Conservation (phyloP, 1,140 invertebrate species). For the Nasonia vitripennis region DNA sequence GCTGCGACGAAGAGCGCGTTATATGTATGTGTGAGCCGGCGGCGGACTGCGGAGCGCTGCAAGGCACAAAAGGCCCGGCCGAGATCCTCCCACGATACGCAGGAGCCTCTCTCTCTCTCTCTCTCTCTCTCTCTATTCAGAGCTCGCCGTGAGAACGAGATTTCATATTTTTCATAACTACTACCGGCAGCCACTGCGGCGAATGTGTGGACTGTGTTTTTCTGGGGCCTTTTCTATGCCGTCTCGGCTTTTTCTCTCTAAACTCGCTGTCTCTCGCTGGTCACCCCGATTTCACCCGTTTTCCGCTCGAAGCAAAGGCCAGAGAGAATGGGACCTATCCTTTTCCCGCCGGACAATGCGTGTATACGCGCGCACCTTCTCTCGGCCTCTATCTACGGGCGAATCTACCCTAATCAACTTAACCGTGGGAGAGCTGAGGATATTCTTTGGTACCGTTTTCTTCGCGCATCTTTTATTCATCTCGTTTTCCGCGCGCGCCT, state of each 20-base stretch:
- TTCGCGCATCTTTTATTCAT: not conserved
- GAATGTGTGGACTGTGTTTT: constrained; percentile 55
- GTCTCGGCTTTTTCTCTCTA: not conserved
- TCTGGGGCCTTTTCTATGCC: constrained; percentile 45
- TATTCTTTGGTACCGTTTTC: not conserved
- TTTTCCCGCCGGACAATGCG: constrained; percentile 41
- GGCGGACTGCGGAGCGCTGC: not conserved
- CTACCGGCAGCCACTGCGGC: constrained; percentile 58
- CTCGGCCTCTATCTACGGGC: not conserved
- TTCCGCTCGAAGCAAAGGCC: constrained; percentile 8
- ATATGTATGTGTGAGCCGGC: not conserved
- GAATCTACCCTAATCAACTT: constrained; percentile 43
- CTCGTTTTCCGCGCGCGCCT: not conserved
- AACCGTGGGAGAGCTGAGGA: constrained; percentile 39
- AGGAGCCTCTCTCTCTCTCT: constrained; percentile 42
- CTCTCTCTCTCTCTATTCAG: constrained; percentile 31
- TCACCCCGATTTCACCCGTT: constrained; percentile 68
- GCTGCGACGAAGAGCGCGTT: not conserved
- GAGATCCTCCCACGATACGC: constrained; percentile 76
- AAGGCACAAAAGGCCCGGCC: constrained; percentile 59
- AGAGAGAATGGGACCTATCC: constrained; percentile 19
- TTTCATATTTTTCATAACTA: constrained; percentile 76
- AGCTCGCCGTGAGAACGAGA: constrained; percentile 72
- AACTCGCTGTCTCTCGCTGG: constrained; percentile 45
- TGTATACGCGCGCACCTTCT: not conserved